Conservation (phyloP, 2,113 vertebrate species). For the Chloebia gouldiae region DNA sequence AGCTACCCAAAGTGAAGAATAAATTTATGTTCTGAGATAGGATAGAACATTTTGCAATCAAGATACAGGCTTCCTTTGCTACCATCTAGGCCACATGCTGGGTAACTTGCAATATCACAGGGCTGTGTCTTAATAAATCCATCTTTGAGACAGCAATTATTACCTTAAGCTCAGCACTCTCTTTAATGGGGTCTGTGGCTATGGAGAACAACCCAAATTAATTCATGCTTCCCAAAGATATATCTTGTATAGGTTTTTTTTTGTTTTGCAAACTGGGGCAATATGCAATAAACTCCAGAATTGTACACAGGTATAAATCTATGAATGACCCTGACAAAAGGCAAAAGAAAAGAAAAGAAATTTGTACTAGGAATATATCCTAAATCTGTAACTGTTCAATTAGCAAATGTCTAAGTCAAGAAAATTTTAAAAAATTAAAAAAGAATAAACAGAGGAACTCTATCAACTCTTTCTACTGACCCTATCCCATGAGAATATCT, state of each 20-base stretch:
- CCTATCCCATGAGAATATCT: neutral
- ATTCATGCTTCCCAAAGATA: neutral
- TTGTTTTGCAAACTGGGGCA: neutral
- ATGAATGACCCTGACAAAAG: neutral
- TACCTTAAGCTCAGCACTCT: neutral
- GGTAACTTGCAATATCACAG: neutral
- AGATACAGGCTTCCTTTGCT: neutral
- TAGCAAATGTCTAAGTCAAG: neutral
- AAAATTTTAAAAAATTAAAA: neutral
- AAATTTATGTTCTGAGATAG: neutral
- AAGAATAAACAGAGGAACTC: neutral
- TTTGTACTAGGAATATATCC: neutral
- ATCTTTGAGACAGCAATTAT: neutral
- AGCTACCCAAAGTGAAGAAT: neutral
- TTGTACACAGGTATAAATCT: neutral
- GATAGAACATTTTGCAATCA: neutral
- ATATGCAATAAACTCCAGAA: neutral
- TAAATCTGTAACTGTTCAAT: neutral
- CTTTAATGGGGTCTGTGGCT: neutral
- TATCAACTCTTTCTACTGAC: neutral
- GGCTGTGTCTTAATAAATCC: neutral
- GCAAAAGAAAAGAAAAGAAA: neutral
- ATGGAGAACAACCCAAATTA: neutral
- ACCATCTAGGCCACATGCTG: neutral
- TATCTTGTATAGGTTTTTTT: neutral